phyloP scores from a whole-genome alignment of 1,140 invertebrate species.

The Helicoverpa zea region DNA sequence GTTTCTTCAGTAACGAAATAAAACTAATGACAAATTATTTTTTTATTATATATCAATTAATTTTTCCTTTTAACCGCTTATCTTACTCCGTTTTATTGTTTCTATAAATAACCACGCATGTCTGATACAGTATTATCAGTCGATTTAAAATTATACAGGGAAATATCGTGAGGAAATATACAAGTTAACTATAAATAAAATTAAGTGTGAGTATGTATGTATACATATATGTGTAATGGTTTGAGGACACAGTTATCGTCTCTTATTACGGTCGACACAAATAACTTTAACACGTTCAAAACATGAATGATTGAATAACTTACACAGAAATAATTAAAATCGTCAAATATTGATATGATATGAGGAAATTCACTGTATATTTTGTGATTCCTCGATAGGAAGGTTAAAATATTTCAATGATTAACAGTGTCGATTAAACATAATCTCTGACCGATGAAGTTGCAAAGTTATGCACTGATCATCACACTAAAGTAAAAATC shows the following conservation, averaged over 20 bases:
- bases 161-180: slow-evolving; percentile 3
- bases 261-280: slow-evolving; percentile 6
- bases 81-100: slow-evolving; percentile 1
- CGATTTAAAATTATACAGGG: slow-evolving; percentile 21
- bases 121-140: slow-evolving; percentile 7
- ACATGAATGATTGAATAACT: slow-evolving; percentile 18
- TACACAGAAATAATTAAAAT: background rate
- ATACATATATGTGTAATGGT: background rate
- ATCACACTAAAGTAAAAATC: background rate
- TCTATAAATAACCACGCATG: slow-evolving; percentile 17
- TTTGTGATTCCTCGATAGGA: background rate
- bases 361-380: background rate
- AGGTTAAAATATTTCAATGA: background rate
- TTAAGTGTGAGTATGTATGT: background rate
- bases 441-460: background rate
- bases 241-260: slow-evolving; percentile 24
- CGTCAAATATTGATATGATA: background rate
- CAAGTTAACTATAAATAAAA: slow-evolving; percentile 23
- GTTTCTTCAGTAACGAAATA: too few relatives aligned
- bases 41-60: too few relatives aligned
- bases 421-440: background rate
- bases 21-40: too few relatives aligned
- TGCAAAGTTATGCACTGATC: background rate
- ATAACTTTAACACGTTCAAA: slow-evolving; percentile 5
- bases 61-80: slow-evolving; percentile 9